Conservation (phyloP, 1,140 invertebrate genomes). For the Lordiphosa clarofinis region DNA sequence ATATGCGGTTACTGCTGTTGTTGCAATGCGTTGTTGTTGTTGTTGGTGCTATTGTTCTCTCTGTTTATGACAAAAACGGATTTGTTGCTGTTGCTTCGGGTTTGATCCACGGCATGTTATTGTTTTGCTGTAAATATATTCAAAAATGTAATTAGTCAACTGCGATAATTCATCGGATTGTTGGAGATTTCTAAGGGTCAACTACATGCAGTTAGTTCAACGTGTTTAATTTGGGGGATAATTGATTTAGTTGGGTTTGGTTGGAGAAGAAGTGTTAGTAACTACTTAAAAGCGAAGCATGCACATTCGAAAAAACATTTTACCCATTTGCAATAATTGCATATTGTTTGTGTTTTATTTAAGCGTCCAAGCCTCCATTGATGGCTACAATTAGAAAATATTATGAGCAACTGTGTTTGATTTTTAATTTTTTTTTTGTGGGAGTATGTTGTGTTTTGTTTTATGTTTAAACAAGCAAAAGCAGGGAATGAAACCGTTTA, state of each 20-base stretch:
- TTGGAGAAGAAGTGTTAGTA: conserved; percentile 10
- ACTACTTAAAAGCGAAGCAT: conserved; percentile 45
- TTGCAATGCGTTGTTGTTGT: conserved; percentile 24
- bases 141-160: conserved; percentile 6
- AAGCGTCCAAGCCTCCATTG: conserved; percentile 80
- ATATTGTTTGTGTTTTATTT: conserved; percentile 78
- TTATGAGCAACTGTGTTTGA: conserved; percentile 61
- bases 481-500: conserved; percentile 33
- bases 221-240: conserved; percentile 1
- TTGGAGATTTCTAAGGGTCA: conserved; percentile 22
- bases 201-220: conserved; percentile 32
- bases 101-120: conserved; percentile 78
- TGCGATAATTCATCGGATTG: conserved; percentile 3
- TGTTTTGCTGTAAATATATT: conserved; percentile 64
- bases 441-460: too few relatives aligned
- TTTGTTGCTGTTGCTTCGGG: conserved; percentile 77
- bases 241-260: conserved; percentile 10
- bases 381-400: conserved; percentile 79
- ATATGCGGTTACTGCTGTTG: conserved; percentile 17
- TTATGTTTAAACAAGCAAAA: not conserved
- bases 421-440: conserved; percentile 12
- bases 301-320: conserved; percentile 75
- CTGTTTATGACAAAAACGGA: conserved; percentile 78
- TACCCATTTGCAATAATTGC: conserved; percentile 77
- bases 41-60: conserved; percentile 19